Base-by-base conservation (phyloP, 2,888 invertebrate species). In the Pelosia muscerda region DNA sequence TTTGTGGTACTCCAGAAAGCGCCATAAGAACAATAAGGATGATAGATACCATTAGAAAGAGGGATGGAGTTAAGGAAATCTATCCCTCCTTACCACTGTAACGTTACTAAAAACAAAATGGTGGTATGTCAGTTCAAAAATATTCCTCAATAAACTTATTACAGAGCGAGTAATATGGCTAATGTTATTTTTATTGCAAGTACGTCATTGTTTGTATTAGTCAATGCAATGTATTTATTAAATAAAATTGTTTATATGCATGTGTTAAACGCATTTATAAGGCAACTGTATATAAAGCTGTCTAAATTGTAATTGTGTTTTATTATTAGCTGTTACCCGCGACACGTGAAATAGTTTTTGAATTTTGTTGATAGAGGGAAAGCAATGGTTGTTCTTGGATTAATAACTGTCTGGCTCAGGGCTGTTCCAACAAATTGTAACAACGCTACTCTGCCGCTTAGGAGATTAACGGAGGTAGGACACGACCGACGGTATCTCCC, bases 351-450 rank as follows among this genome's bases (percentile, higher is more conserved):
- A n/a, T n/a, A n/a, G n/a, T n/a, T n/a, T n/a, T n/a, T n/a, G n/a
- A n/a, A n/a, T n/a, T n/a, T n/a, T n/a, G n/a, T n/a, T n/a, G n/a
- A n/a, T 9, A 23, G 49, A 68, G 73, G 75, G 76, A 78, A 8
- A 28, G 28, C 28, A 5, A 28, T 28, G 28, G n/a, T n/a, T n/a
- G n/a, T n/a, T n/a, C n/a, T n/a, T n/a, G n/a, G n/a, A n/a, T n/a
- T n/a, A n/a, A n/a, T n/a, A n/a, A n/a, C n/a, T n/a, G n/a, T n/a
- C 77, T 88, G 88, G 88, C 90, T 78, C 81, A 88, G 91, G 95
- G 95, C 92, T 92, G 89, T 95, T 95, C 95, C 95, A 96, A 95
- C 94, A 94, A 95, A 95, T 96, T 94, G 95, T 95, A 95, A 94
- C 74, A 77, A 65, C 63, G 69, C 79, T 72, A 69, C 75, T 81